Conservation (phyloP, 1,140 invertebrate species). For the Planococcus citri region DNA sequence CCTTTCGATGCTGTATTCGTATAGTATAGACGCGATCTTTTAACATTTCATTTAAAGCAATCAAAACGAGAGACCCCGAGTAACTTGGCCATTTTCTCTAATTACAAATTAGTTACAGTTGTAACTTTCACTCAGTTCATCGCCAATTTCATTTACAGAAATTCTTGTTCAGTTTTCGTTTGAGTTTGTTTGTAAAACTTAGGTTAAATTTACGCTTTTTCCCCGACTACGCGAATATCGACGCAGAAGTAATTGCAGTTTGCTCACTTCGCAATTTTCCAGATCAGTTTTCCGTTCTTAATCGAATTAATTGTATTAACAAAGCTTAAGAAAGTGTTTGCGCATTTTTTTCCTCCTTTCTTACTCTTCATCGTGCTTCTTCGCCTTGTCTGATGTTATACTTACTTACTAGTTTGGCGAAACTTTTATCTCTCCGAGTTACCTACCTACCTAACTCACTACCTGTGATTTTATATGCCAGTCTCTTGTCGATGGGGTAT, state of each 20-base stretch:
- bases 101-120: slow-evolving; percentile 4
- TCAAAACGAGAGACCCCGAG: background rate
- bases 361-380: too few relatives aligned
- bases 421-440: too few relatives aligned
- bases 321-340: background rate
- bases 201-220: background rate
- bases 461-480: too few relatives aligned
- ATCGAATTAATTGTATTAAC: slow-evolving; percentile 1
- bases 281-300: slow-evolving; percentile 3
- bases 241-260: slow-evolving; percentile 6
- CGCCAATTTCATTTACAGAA: slow-evolving; percentile 1
- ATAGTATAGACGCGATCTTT: background rate
- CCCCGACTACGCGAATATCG: background rate
- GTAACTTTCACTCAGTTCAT: background rate
- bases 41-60: background rate
- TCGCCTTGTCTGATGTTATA: too few relatives aligned
- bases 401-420: too few relatives aligned
- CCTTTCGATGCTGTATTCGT: too few relatives aligned
- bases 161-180: background rate
- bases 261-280: slow-evolving; percentile 6
- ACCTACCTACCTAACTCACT: too few relatives aligned
- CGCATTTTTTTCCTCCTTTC: background rate
- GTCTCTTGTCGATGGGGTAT: too few relatives aligned
- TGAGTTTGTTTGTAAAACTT: background rate
- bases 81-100: background rate